Percentiles rank a stretch among this genome's conserved stretches.
These are phyloP conservation scores for Polietes domitor DNA, from an alignment of 2,888 invertebrate species.

Conservation along the genomic window DNA sequence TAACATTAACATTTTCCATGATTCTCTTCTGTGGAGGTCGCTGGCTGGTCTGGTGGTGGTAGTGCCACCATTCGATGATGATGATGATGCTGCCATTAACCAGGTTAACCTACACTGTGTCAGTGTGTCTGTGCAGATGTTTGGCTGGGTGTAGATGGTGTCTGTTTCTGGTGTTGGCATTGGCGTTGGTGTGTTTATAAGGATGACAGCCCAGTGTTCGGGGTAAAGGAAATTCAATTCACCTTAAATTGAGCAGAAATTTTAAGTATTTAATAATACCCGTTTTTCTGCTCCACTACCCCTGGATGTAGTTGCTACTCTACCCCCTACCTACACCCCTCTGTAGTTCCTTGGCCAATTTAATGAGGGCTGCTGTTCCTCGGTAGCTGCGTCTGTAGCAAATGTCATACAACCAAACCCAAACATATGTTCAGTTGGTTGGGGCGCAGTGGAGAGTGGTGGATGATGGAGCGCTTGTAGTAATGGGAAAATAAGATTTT, in stretches of 20 bases:
- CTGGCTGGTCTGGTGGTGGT: background rate
- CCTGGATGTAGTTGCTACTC: background rate
- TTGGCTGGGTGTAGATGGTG: background rate
- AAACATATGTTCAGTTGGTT: background rate
- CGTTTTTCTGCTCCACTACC: background rate
- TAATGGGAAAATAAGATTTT: slow-evolving; percentile 50
- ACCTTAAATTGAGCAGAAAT: slow-evolving; percentile 62
- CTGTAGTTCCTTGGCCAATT: slow-evolving; percentile 17
- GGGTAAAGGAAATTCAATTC: slow-evolving; percentile 10
- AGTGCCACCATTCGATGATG: background rate
- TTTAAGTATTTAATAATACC: slow-evolving; percentile 54
- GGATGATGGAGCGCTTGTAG: background rate
- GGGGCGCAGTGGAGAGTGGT: background rate
- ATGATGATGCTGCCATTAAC: background rate
- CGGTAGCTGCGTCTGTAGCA: background rate
- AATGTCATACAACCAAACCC: background rate
- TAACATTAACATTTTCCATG: background rate
- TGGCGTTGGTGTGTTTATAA: background rate
- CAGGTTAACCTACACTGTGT: slow-evolving; percentile 1
- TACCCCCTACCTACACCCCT: too few species aligned
- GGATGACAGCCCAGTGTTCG: background rate
- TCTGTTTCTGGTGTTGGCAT: background rate
- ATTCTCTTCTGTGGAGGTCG: background rate
- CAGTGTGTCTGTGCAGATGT: background rate
- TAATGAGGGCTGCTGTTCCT: slow-evolving; percentile 3